A percentile compares a stretch with the other conserved stretches of the same genome.
phyloP scores from a whole-genome alignment of 1,140 invertebrate genomes.

The Catajapyx aquilonaris region DNA sequence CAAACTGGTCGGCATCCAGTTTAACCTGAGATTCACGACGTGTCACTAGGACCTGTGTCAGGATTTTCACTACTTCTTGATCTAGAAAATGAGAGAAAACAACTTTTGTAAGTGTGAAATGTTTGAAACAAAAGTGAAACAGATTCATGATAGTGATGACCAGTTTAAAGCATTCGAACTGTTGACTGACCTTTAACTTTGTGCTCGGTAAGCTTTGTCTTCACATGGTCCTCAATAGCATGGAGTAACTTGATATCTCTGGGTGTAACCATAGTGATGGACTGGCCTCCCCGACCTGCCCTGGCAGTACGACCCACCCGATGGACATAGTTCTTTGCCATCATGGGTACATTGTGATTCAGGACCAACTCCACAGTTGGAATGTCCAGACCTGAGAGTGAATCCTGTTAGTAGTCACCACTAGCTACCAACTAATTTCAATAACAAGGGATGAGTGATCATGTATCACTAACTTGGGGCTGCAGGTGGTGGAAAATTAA shows the following conservation, averaged over 20 bases:
- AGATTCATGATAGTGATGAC: no score
- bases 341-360: constrained; percentile 77
- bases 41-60: constrained; percentile 75
- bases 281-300: constrained; percentile 63
- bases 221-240: constrained; percentile 65
- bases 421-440: no score
- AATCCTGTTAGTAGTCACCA: no score
- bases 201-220: constrained; percentile 64
- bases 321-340: constrained; percentile 88
- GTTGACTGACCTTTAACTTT: constrained; percentile 49
- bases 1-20: constrained; percentile 78
- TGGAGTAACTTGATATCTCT: constrained; percentile 71
- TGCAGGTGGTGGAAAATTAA: no score
- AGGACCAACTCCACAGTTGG: constrained; percentile 78
- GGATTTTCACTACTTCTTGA: constrained; percentile 60
- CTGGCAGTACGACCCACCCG: constrained; percentile 89
- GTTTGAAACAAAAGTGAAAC: no score
- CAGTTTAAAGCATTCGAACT: no score
- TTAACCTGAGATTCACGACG: constrained; percentile 78
- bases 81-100: constrained; percentile 26
- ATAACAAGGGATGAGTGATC: no score
- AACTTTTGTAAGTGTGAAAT: not conserved
- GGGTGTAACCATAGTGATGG: constrained; percentile 79
- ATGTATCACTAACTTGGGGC: no score
- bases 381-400: constrained; percentile 51